Conservation (phyloP, 2,888 invertebrate genomes). For the Agrotis puta region DNA sequence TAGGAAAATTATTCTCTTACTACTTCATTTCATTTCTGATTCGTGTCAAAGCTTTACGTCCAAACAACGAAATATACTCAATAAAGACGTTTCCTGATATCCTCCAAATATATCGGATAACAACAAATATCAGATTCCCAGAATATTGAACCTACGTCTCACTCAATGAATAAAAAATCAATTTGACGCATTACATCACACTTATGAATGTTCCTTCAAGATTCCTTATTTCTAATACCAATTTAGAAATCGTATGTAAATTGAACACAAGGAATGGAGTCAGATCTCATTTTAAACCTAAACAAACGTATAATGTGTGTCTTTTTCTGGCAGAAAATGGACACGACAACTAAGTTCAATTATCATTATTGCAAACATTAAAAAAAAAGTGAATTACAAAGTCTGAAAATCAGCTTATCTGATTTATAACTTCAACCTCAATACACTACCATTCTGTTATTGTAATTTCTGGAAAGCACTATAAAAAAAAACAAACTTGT, state of each 20-base stretch:
- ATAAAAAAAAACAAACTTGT: neutral
- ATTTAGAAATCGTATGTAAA: neutral
- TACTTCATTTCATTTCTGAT: too few relatives aligned
- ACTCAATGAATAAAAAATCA: neutral
- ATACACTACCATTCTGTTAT: too few relatives aligned
- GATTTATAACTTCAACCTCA: neutral
- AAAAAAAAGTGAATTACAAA: too few relatives aligned
- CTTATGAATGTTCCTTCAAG: conserved; percentile 18
- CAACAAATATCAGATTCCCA: neutral
- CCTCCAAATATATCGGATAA: conserved; percentile 1
- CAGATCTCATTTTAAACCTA: neutral
- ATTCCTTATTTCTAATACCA: neutral
- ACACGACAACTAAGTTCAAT: neutral
- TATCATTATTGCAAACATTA: neutral
- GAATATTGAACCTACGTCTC: neutral
- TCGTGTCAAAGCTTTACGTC: neutral
- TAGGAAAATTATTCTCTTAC: too few relatives aligned
- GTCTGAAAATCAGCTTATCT: neutral
- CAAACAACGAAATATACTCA: neutral
- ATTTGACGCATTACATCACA: too few relatives aligned
- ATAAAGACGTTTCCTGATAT: neutral
- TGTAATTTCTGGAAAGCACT: neutral
- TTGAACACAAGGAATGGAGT: neutral
- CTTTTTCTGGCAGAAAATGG: too few relatives aligned
- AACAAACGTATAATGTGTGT: neutral